Evolutionary conservation across 2,797 vertebrate species (phyloP), one percentile per base, ranked within the genome.

Genomic region (Muraenolepis orangiensis): DNA sequence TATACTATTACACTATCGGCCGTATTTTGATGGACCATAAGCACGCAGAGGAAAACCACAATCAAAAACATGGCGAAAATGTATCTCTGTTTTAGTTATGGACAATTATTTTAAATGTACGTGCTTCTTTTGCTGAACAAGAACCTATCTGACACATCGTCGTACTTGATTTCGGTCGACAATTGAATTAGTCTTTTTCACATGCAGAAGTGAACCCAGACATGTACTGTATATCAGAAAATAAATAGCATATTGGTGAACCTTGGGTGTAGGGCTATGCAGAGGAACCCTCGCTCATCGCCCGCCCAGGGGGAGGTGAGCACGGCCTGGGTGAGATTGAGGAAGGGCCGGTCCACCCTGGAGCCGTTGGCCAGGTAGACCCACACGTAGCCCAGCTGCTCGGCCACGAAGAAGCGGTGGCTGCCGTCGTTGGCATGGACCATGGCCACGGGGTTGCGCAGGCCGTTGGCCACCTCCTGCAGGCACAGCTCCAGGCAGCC

Each of bases 381-480:
- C 95, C 95, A 95, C 29, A 95, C 91, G 5, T 92, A 94, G 51
- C 95, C 95, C 75, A 95, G 85, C 87, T 95, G 95, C 89, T 95
- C 95, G 0, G 95, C 94, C 70, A 95, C 91, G 14, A 95, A 95
- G 87, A 94, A 94, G 20, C 95, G 93, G 38, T 95, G 94, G 11
- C 90, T 94, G 5, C 94, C 93, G 12, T 95, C 95, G n/a, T 91
- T 80, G 3, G 94, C 94, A 18, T 95, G 94, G 32, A 95, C 86
- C 94, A 95, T 94, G 20, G 94, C 94, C 74, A 95, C 94, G 0
- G 95, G 95, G 87, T 95, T 95, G 1, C 94, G 91, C 1, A 95
- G 93, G 1, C 90, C 91, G 0, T 95, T 95, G 67, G 93, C 94
- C 5, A 94, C 91, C 73, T 95, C 95, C 78, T 94, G 87, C 71